Percentiles rank a stretch among this genome's conserved stretches.
These are phyloP conservation scores for Zelleria hepariella DNA, from an alignment of 2,888 invertebrate species.

Conservation along the genomic window DNA sequence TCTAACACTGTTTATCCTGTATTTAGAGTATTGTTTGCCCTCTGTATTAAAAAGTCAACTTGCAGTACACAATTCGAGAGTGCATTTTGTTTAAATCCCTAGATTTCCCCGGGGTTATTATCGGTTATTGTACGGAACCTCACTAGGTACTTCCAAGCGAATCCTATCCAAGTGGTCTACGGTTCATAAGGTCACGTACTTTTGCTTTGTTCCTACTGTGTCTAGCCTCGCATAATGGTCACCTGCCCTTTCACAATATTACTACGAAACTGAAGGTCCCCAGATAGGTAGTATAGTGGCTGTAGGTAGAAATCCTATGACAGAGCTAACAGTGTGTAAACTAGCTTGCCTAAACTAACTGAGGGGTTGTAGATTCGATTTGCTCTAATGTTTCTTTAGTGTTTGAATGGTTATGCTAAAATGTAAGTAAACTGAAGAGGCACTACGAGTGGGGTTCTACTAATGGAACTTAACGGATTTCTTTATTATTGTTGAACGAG, in stretches of 20 bases:
- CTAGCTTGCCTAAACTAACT: neutral
- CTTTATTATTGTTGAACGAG: too few species aligned
- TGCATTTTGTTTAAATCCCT: too few species aligned
- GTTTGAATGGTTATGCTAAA: neutral
- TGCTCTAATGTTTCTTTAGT: neutral
- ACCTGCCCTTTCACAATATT: neutral
- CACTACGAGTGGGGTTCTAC: too few species aligned
- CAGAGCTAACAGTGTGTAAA: neutral
- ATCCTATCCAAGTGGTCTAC: neutral
- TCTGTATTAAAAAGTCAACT: neutral
- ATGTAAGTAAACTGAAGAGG: neutral
- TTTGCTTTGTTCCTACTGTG: neutral
- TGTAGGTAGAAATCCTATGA: neutral
- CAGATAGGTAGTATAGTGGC: neutral
- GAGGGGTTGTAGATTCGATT: neutral
- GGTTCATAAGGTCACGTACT: neutral
- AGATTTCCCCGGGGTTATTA: too few species aligned
- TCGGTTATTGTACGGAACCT: neutral
- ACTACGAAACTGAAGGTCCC: neutral
- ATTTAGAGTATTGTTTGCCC: too few species aligned
- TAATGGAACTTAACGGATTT: too few species aligned
- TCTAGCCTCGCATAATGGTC: neutral
- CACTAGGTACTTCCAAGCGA: neutral
- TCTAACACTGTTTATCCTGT: too few species aligned
- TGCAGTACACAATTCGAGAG: too few species aligned